phyloP scores from a whole-genome alignment of 2,113 vertebrate genomes.

The Anas platyrhynchos region DNA sequence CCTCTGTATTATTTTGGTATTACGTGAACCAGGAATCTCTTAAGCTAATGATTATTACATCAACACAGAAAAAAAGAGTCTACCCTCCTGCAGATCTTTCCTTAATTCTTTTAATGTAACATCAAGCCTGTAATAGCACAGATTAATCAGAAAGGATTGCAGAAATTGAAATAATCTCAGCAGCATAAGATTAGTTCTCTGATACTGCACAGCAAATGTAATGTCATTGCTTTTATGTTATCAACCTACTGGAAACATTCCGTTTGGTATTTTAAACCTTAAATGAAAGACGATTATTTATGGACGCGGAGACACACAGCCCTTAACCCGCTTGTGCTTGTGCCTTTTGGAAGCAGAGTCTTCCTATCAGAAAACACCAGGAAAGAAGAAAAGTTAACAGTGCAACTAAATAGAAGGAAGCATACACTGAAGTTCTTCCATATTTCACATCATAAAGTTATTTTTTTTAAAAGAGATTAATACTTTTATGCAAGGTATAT shows the following conservation, averaged over 20 bases:
- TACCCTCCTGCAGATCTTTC: constrained; percentile 18
- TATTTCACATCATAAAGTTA: not conserved
- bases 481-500: not conserved
- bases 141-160: constrained; percentile 38
- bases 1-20: not conserved
- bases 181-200: not conserved
- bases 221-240: constrained; percentile 29
- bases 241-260: not conserved
- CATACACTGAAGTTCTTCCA: not conserved
- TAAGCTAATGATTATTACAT: not conserved
- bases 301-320: not conserved
- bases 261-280: not conserved
- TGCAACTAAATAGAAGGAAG: not conserved
- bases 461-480: not conserved
- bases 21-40: not conserved
- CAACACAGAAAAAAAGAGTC: not conserved
- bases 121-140: constrained; percentile 38
- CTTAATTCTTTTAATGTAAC: constrained; percentile 61
- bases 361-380: not conserved
- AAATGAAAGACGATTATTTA: not conserved
- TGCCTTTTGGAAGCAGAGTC: not conserved
- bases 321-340: not conserved
- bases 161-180: constrained; percentile 12
- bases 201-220: not conserved
- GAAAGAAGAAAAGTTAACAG: not conserved